A percentile compares a stretch with the other conserved stretches of the same genome.
Conservation (phyloP, 2,888 invertebrate species). For the Calliopum simillimum region DNA sequence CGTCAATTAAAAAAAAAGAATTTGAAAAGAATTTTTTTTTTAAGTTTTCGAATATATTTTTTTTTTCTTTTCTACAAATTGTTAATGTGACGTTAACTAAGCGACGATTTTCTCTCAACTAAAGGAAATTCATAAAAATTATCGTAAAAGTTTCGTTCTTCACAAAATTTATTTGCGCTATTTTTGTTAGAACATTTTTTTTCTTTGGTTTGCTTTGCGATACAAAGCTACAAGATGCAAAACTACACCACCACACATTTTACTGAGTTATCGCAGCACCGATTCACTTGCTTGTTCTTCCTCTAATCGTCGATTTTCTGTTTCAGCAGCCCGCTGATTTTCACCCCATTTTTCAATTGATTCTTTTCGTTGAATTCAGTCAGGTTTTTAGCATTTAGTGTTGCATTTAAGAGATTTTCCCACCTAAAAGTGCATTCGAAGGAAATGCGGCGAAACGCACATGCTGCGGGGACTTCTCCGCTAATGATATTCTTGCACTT, state of each 20-base stretch:
- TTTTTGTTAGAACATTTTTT: conserved; percentile 19
- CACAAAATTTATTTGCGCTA: conserved; percentile 27
- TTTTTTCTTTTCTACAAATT: conserved; percentile 28
- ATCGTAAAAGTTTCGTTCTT: conserved; percentile 52
- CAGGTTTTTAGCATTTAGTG: neutral
- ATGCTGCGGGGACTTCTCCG: neutral
- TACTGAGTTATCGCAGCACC: neutral
- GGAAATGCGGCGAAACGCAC: neutral
- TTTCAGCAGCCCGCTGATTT: neutral
- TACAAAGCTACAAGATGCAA: conserved; percentile 36
- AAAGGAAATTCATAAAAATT: conserved; percentile 64
- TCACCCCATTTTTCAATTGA: conserved; percentile 9
- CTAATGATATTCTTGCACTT: conserved; percentile 28
- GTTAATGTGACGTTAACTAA: conserved; percentile 65
- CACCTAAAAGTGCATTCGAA: neutral
- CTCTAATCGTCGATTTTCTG: neutral
- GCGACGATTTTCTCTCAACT: conserved; percentile 69
- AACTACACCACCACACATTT: conserved; percentile 12
- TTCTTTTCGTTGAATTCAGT: conserved; percentile 1
- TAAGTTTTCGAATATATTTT: conserved; percentile 46
- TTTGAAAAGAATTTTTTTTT: conserved; percentile 38
- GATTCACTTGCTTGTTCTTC: neutral
- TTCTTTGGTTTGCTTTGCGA: neutral
- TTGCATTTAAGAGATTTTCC: neutral
- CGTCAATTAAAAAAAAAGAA: neutral